These are phyloP conservation scores for Amblyopsis rosae DNA, from an alignment of 2,113 vertebrate species.

Conservation along the genomic window DNA sequence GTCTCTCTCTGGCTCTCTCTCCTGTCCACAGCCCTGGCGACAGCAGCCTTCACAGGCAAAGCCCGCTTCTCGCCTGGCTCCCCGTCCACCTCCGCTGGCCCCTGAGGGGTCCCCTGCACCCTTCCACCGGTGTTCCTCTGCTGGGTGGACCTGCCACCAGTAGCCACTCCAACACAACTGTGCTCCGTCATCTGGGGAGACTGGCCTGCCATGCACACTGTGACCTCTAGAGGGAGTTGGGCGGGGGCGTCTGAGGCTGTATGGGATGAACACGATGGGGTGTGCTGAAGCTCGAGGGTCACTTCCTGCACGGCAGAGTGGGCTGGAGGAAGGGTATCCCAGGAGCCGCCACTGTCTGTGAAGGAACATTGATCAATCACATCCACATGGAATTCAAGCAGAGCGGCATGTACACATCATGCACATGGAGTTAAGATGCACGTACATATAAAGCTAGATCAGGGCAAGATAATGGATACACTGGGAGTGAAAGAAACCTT, in stretches of 20 bases:
- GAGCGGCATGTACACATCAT: conserved; percentile 27
- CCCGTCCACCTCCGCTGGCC: conserved; percentile 68
- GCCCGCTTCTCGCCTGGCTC: conserved; percentile 55
- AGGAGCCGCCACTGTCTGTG: conserved; percentile 90
- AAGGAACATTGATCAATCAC: conserved; percentile 49
- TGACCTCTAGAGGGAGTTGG: conserved; percentile 86
- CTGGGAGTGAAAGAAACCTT: too few relatives aligned
- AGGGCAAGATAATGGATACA: too few relatives aligned
- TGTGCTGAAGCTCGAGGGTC: conserved; percentile 85
- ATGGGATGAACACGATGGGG: conserved; percentile 92
- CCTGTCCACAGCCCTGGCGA: conserved; percentile 73
- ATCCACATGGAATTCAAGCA: conserved; percentile 10
- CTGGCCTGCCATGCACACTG: conserved; percentile 68
- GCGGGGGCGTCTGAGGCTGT: conserved; percentile 89
- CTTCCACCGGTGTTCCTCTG: conserved; percentile 75
- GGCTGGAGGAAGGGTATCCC: conserved; percentile 93
- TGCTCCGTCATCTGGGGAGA: conserved; percentile 63
- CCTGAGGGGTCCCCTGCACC: conserved; percentile 72
- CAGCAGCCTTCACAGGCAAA: conserved; percentile 76
- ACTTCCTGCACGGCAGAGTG: conserved; percentile 97
- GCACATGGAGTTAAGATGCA: conserved; percentile 28
- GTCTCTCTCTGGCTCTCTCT: conserved; percentile 72
- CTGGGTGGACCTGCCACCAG: conserved; percentile 88
- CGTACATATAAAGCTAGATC: not conserved
- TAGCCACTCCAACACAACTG: conserved; percentile 66